These are phyloP conservation scores for Meles meles DNA, from an alignment of 2,113 vertebrate genomes.

Conservation along the genomic window DNA sequence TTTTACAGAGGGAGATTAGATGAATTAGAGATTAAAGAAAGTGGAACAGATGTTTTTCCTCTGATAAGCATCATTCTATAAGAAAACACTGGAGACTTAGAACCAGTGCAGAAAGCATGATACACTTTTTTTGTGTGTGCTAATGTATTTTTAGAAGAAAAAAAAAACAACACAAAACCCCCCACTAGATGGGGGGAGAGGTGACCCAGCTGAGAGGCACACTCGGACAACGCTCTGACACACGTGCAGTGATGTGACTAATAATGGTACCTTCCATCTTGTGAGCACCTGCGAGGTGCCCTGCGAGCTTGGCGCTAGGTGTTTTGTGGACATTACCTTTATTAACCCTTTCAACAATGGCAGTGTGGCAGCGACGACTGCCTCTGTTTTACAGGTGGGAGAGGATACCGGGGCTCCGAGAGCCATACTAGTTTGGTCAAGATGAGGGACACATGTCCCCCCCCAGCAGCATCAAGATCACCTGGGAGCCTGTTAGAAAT, in stretches of 20 bases:
- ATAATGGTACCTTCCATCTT: rapidly evolving
- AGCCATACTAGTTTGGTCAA: background rate
- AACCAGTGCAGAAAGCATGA: background rate
- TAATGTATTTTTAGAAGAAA: background rate
- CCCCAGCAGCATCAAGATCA: rapidly evolving
- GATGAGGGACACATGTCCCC: rapidly evolving
- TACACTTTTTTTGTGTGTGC: constrained; percentile 16
- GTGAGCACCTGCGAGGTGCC: background rate
- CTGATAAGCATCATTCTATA: constrained; percentile 70
- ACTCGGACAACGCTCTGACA: background rate
- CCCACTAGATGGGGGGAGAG: background rate
- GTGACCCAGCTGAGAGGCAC: constrained; percentile 4
- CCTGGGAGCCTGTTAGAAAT: background rate
- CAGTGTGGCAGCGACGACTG: rapidly evolving
- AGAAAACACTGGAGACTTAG: constrained; percentile 47
- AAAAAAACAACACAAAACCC: background rate
- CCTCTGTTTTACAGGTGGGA: background rate
- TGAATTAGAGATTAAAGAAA: constrained; percentile 74
- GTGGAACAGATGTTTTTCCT: constrained; percentile 71
- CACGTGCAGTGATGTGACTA: rapidly evolving
- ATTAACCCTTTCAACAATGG: too few relatives aligned
- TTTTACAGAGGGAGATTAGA: constrained; percentile 68
- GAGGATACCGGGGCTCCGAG: background rate
- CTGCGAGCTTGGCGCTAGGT: too few relatives aligned
- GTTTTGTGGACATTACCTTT: too few relatives aligned